phyloP scores from a whole-genome alignment of 1,140 invertebrate species.

The Calycopis cecrops region DNA sequence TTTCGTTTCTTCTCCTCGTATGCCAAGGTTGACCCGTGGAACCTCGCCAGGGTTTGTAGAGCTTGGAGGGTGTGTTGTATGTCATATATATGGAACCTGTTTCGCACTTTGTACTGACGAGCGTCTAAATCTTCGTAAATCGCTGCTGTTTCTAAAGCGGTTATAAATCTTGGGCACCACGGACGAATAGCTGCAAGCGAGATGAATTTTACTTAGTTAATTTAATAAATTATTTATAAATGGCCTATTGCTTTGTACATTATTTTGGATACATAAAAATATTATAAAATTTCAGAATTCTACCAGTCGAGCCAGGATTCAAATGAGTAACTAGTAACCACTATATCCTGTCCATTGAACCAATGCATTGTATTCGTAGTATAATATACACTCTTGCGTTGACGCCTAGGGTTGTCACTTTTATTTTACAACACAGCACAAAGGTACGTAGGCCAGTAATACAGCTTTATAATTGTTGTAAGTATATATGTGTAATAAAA shows the following conservation, averaged over 20 bases:
- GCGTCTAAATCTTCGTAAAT: conserved; percentile 58
- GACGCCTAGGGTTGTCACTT: no score
- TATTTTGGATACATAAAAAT: background rate
- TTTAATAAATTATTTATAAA: conserved; percentile 4
- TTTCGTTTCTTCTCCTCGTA: conserved; percentile 49
- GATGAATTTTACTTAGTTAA: no score
- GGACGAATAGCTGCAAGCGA: conserved; percentile 41
- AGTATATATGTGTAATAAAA: no score
- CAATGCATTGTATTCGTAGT: no score
- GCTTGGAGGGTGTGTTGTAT: conserved; percentile 48
- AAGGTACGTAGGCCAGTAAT: no score
- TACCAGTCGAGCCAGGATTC: no score
- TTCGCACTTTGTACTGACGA: conserved; percentile 37
- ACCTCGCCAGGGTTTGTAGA: conserved; percentile 48
- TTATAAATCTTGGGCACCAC: conserved; percentile 49
- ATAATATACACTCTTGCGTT: no score
- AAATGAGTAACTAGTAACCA: no score
- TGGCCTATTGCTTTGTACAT: background rate
- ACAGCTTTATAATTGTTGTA: no score
- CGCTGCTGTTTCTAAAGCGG: conserved; percentile 41
- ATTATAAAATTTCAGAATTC: no score
- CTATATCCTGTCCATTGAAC: no score
- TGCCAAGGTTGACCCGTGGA: conserved; percentile 55
- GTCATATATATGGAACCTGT: conserved; percentile 55
- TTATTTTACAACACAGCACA: no score